A percentile compares a stretch with the other conserved stretches of the same genome.
Conservation (phyloP, 1,140 invertebrate genomes). For the Drosophila orosa region DNA sequence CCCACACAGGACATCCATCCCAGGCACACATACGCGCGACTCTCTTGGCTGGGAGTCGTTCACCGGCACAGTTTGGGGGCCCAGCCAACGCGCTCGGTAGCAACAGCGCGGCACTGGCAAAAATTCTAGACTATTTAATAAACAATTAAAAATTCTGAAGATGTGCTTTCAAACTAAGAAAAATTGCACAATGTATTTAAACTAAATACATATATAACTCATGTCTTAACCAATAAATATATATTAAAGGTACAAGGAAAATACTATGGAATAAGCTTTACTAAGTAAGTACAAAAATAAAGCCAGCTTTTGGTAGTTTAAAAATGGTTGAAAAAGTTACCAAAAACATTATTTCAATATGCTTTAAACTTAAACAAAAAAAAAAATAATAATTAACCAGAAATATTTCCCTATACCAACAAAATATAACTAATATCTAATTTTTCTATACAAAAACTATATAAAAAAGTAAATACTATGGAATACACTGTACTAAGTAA, state of each 20-base stretch:
- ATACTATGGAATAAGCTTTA: no score
- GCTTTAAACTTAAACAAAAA: no score
- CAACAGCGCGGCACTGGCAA: background rate
- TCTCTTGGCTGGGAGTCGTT: constrained; percentile 64
- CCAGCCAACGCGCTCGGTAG: constrained; percentile 56
- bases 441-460: background rate
- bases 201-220: no score
- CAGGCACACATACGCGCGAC: constrained; percentile 18
- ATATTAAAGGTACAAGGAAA: no score
- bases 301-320: no score
- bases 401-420: no score
- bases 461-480: no score
- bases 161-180: background rate
- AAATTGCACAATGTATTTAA: background rate
- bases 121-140: background rate
- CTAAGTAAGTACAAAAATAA: no score
- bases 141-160: background rate
- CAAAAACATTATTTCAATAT: no score
- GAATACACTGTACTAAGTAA: background rate
- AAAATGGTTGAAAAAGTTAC: no score
- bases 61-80: constrained; percentile 59
- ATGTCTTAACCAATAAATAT: no score
- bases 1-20: constrained; percentile 55
- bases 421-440: background rate
- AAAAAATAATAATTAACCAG: no score